A percentile compares a stretch with the other conserved stretches of the same genome.
Evolutionary conservation across 1,140 invertebrate species (phyloP).

Genomic region (Zaprionus capensis): DNA sequence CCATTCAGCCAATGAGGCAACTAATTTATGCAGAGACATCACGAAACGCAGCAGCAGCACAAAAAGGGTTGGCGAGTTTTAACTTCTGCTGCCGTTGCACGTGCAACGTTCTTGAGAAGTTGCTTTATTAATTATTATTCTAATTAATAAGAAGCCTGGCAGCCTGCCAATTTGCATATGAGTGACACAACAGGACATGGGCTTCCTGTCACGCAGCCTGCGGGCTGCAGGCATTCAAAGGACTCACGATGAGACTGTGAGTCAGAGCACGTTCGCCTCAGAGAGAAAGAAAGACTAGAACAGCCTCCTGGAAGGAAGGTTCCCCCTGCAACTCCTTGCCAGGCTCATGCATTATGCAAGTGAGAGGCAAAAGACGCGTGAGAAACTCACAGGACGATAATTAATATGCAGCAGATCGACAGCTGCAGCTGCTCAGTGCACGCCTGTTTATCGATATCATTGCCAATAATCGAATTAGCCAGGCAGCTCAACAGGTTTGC

Average conservation of each 20-base stretch:
- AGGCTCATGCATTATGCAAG: slow-evolving; percentile 76
- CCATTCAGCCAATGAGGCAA: slow-evolving; percentile 56
- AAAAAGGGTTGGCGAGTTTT: neutral
- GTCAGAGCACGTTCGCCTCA: slow-evolving; percentile 54
- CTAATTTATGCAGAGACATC: slow-evolving; percentile 64
- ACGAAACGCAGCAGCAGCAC: slow-evolving; percentile 4
- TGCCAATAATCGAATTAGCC: slow-evolving; percentile 10
- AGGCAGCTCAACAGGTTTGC: slow-evolving; percentile 55
- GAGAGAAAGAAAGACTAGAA: slow-evolving; percentile 28
- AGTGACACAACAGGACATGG: slow-evolving; percentile 82
- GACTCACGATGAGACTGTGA: slow-evolving; percentile 27
- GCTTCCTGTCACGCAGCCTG: slow-evolving; percentile 72
- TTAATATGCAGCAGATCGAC: slow-evolving; percentile 5
- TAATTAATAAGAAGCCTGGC: slow-evolving; percentile 76
- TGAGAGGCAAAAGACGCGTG: slow-evolving; percentile 62
- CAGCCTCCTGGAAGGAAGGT: slow-evolving; percentile 26
- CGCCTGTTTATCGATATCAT: neutral
- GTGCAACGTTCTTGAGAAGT: slow-evolving; percentile 64
- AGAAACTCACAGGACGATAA: slow-evolving; percentile 63
- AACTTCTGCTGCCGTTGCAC: slow-evolving; percentile 40
- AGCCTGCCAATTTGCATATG: slow-evolving; percentile 79
- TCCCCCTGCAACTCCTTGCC: neutral
- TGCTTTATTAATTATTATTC: slow-evolving; percentile 84
- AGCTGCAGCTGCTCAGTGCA: slow-evolving; percentile 42
- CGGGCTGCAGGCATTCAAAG: slow-evolving; percentile 49